Percentiles rank a stretch among this genome's conserved stretches.
Evolutionary conservation across 2,888 invertebrate species (phyloP).

Genomic region (Chydorus sphaericus): DNA sequence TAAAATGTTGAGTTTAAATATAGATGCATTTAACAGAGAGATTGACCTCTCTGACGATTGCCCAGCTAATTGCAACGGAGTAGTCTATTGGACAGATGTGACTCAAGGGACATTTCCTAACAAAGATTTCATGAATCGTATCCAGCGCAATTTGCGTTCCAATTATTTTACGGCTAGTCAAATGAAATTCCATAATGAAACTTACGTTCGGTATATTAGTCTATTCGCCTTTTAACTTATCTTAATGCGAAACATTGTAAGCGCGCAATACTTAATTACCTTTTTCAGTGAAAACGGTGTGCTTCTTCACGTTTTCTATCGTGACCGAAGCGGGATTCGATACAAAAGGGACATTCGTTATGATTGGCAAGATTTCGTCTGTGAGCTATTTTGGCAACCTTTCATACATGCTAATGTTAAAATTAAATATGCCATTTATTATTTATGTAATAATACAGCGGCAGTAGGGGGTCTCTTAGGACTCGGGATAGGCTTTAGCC

Average conservation of each 20-base stretch:
- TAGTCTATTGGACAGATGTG: conserved; percentile 4
- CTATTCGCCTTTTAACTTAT: no score
- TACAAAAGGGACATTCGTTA: conserved; percentile 11
- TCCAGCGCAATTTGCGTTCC: no score
- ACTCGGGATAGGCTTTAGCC: conserved; percentile 69
- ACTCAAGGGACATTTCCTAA: conserved; percentile 12
- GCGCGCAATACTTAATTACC: no score
- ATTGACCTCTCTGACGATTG: no score
- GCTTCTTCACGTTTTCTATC: conserved; percentile 13
- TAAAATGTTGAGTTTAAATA: no score
- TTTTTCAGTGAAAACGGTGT: conserved; percentile 10
- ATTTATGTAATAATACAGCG: conserved; percentile 42
- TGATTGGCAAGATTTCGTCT: conserved; percentile 14
- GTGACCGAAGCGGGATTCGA: conserved; percentile 12
- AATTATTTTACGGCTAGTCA: no score
- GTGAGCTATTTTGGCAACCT: no score
- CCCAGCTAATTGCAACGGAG: conserved; percentile 5
- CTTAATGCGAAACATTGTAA: no score
- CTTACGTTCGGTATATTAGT: no score
- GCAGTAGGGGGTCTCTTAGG: conserved; percentile 70
- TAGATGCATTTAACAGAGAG: no score
- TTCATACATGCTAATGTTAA: no score
- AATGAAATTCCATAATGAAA: background rate
- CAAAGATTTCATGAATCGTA: background rate
- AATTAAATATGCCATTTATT: no score